Conservation (phyloP, 2,797 vertebrate species). For the Rachycentron canadum region DNA sequence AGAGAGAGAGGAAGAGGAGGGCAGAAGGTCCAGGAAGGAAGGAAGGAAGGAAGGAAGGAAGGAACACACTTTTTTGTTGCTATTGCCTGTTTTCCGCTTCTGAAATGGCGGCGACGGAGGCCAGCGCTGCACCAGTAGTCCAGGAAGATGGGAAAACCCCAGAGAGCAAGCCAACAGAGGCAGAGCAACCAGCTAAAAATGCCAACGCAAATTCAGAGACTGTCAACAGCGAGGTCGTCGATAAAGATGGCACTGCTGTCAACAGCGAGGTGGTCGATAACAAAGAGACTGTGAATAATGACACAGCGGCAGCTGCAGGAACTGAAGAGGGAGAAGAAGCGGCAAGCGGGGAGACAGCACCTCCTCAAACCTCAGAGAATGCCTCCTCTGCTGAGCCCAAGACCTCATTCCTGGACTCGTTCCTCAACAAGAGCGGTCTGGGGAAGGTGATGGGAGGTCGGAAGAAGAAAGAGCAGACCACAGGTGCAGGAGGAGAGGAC, state of each 20-base stretch:
- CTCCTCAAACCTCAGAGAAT: conserved; percentile 64
- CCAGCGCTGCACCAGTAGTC: conserved; percentile 76
- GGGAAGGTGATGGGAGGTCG: conserved; percentile 87
- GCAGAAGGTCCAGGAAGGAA: conserved; percentile 70
- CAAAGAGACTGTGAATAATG: conserved; percentile 74
- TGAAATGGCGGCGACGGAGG: conserved; percentile 84
- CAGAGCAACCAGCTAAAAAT: conserved; percentile 61
- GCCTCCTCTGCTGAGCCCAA: conserved; percentile 78
- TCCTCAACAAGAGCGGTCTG: conserved; percentile 88
- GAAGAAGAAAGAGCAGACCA: conserved; percentile 84
- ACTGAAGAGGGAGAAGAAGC: conserved; percentile 49
- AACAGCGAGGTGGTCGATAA: conserved; percentile 70
- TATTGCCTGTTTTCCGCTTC: conserved; percentile 59
- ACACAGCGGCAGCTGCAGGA: conserved; percentile 36
- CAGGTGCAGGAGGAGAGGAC: conserved; percentile 65
- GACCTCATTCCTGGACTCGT: conserved; percentile 86
- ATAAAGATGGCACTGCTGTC: conserved; percentile 60
- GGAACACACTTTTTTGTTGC: conserved; percentile 54
- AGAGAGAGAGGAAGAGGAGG: conserved; percentile 66
- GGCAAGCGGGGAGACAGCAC: conserved; percentile 30
- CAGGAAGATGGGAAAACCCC: conserved; percentile 77
- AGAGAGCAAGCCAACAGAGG: conserved; percentile 77
- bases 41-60: conserved; percentile 65
- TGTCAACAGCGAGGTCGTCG: conserved; percentile 63
- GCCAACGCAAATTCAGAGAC: conserved; percentile 66